These are phyloP conservation scores for Pelobates cultripes DNA, from an alignment of 2,797 vertebrate species.

Conservation along the genomic window DNA sequence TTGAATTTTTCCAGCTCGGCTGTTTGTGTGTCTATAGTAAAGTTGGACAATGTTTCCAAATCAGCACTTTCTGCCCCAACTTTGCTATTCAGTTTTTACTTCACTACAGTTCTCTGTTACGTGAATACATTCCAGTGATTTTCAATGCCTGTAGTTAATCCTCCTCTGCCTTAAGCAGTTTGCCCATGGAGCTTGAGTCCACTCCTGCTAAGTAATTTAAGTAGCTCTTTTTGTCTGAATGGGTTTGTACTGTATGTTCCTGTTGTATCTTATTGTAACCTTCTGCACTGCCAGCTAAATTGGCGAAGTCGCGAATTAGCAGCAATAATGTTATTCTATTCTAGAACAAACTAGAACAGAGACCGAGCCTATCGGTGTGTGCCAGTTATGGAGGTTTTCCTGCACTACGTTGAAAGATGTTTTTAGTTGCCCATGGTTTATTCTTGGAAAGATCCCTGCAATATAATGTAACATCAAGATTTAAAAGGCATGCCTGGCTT, in stretches of 20 bases:
- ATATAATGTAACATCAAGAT: conserved; percentile 46
- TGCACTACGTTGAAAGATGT: conserved; percentile 50
- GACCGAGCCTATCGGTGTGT: not conserved
- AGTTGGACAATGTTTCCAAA: too few relatives aligned
- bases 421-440: conserved; percentile 62
- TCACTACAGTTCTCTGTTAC: too few relatives aligned
- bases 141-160: too few relatives aligned
- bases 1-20: too few relatives aligned
- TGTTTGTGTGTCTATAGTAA: too few relatives aligned
- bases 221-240: not conserved
- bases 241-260: not conserved
- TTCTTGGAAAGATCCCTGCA: conserved; percentile 64
- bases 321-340: conserved; percentile 17
- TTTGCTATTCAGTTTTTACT: too few relatives aligned
- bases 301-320: not conserved
- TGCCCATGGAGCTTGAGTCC: too few relatives aligned
- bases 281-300: not conserved
- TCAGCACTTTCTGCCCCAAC: too few relatives aligned
- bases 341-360: conserved; percentile 13
- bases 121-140: too few relatives aligned
- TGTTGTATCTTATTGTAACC: not conserved
- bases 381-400: conserved; percentile 46
- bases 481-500: conserved; percentile 65
- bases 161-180: too few relatives aligned
- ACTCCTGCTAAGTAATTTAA: too few relatives aligned